A percentile compares a stretch with the other conserved stretches of the same genome.
Conservation (phyloP, 1,140 invertebrate species). For the Zelostemma sp. region DNA sequence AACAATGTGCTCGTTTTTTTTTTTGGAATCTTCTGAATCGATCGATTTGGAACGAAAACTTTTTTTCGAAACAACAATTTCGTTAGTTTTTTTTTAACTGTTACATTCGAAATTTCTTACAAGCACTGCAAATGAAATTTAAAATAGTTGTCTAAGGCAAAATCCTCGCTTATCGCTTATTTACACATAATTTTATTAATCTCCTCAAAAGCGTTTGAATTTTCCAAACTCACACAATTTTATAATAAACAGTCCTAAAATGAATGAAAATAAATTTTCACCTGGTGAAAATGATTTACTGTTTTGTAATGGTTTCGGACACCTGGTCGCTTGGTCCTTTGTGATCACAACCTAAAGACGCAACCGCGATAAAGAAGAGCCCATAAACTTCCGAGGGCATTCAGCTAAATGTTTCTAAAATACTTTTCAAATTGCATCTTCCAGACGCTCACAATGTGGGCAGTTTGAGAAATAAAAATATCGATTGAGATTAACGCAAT, state of each 20-base stretch:
- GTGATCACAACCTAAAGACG: conserved; percentile 18
- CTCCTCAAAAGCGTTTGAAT: too few relatives aligned
- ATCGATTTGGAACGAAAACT: background rate
- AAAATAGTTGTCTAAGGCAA: too few relatives aligned
- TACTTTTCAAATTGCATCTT: conserved; percentile 29
- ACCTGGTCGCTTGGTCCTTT: conserved; percentile 51
- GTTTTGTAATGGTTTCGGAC: conserved; percentile 50
- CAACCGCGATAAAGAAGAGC: conserved; percentile 25
- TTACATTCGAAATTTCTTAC: too few relatives aligned
- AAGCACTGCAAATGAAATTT: too few relatives aligned
- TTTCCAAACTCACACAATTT: too few relatives aligned
- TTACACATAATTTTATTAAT: too few relatives aligned
- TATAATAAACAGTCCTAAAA: conserved; percentile 5
- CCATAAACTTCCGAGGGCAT: conserved; percentile 46
- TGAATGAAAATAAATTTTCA: conserved; percentile 48
- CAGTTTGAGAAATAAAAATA: conserved; percentile 35
- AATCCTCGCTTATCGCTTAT: too few relatives aligned
- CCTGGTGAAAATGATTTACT: conserved; percentile 52
- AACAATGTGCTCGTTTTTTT: conserved; percentile 21
- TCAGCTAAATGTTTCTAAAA: conserved; percentile 49
- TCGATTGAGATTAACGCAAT: conserved; percentile 45
- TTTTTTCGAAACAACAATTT: background rate
- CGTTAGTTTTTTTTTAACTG: background rate
- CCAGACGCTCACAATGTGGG: conserved; percentile 9
- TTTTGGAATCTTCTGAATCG: background rate